These are phyloP conservation scores for Andricus curvator DNA, from an alignment of 2,888 invertebrate species.

Conservation along the genomic window DNA sequence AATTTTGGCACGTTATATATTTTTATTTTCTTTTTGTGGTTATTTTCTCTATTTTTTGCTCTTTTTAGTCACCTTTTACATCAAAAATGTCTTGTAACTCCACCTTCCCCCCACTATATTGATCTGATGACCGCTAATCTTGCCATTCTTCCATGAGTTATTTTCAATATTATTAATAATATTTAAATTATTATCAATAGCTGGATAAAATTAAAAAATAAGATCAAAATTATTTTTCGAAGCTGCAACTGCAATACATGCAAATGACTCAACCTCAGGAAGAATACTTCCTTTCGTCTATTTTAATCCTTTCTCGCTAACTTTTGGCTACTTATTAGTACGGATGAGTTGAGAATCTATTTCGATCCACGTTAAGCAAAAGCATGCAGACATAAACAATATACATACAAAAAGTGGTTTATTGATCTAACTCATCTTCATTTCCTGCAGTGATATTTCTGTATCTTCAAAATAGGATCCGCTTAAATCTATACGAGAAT, in stretches of 20 bases:
- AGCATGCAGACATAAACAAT: neutral
- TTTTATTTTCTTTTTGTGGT: no score
- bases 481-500: neutral
- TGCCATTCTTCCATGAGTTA: no score
- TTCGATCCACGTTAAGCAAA: neutral
- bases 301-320: neutral
- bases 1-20: no score
- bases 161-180: no score
- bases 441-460: neutral
- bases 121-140: no score
- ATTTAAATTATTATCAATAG: no score
- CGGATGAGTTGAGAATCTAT: neutral
- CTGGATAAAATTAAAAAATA: no score
- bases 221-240: neutral
- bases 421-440: conserved; percentile 21
- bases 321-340: neutral
- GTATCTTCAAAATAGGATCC: neutral
- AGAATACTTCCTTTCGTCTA: neutral
- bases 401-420: conserved; percentile 3
- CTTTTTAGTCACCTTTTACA: no score
- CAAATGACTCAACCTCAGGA: neutral
- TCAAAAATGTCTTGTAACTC: no score
- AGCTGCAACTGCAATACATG: neutral
- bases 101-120: no score
- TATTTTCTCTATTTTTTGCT: no score